Conservation (phyloP, 2,113 vertebrate species). For the Sula dactylatra region DNA sequence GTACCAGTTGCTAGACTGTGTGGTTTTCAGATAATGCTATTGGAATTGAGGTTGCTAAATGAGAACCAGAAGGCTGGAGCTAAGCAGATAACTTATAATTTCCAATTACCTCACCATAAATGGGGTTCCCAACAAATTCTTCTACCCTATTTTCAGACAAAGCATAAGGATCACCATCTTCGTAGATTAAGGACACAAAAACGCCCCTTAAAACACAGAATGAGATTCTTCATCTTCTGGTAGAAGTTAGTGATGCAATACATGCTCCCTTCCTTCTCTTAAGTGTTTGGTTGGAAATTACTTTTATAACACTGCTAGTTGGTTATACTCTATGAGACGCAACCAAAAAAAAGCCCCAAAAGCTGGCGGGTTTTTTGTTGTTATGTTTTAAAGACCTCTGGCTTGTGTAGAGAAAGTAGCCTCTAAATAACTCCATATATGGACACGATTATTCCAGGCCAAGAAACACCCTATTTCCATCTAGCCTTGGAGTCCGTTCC, state of each 20-base stretch:
- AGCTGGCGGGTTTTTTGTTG: background rate
- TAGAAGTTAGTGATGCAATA: background rate
- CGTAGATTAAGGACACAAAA: background rate
- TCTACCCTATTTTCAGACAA: background rate
- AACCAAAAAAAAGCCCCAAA: background rate
- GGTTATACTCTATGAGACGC: background rate
- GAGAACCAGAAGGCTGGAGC: conserved; percentile 27
- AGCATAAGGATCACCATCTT: background rate
- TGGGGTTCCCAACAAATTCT: background rate
- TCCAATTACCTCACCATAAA: background rate
- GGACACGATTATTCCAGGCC: background rate
- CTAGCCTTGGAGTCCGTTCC: background rate
- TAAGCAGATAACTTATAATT: conserved; percentile 25
- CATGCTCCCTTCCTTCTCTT: background rate
- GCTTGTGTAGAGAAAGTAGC: background rate
- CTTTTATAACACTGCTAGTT: background rate
- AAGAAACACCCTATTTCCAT: background rate
- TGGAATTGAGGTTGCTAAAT: conserved; percentile 28
- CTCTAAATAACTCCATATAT: conserved; percentile 29
- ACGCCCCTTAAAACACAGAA: background rate
- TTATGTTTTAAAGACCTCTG: background rate
- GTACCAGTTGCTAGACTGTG: background rate
- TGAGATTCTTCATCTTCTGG: background rate
- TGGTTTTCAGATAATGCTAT: conserved; percentile 29
- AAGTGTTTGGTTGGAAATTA: background rate